Base-by-base conservation (phyloP, 2,888 invertebrate genomes). In the Drosophila dives region DNA sequence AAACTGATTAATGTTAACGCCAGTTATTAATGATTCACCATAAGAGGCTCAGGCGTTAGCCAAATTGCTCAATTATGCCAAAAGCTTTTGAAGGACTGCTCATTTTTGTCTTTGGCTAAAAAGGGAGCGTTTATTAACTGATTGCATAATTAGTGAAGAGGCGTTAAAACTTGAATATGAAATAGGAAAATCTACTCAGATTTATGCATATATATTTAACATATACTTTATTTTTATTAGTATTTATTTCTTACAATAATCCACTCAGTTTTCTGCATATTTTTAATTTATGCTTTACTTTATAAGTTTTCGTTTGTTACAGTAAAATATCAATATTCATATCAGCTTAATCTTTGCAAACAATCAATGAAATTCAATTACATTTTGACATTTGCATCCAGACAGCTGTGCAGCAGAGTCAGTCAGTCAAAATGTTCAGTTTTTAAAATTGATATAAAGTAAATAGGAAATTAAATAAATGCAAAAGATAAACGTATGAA, bases 1-100 rank as follows among this genome's bases (percentile, higher is more conserved):
- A 83, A 81, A 71, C 89, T 80, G 89, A 89, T 86, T 75, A 86
- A 85, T 89, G 86, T 53, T 32, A 15, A 67, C 49, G 69, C 50
- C 71, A 54, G 66, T 81, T 80, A 85, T 85, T 81, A 81, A 85
- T 88, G 85, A 45, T 34, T 29, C 10, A 8, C 61, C 73, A 74
- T 69, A 65, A 59, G 61, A 53, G 61, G 32, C 63, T 50, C 68
- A 64, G 50, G 29, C 55, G n/a, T 59, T 59, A 49, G 26, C 49
- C 36, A 64, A 80, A 80, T 72, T 75, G 70, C 74, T 62, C 69
- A 79, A 70, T 77, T 80, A 80, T 77, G 66, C 59, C n/a, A 29
- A 53, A 26, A 51, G 54, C 67, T 34, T 60, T 61, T 33, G 15
- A 40, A 45, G 56, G 63, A 51, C 49, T 42, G 26, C 59, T 74